A percentile compares a stretch with the other conserved stretches of the same genome.
These are phyloP conservation scores for Apantesis nais DNA, from an alignment of 2,888 invertebrate species.

Conservation along the genomic window DNA sequence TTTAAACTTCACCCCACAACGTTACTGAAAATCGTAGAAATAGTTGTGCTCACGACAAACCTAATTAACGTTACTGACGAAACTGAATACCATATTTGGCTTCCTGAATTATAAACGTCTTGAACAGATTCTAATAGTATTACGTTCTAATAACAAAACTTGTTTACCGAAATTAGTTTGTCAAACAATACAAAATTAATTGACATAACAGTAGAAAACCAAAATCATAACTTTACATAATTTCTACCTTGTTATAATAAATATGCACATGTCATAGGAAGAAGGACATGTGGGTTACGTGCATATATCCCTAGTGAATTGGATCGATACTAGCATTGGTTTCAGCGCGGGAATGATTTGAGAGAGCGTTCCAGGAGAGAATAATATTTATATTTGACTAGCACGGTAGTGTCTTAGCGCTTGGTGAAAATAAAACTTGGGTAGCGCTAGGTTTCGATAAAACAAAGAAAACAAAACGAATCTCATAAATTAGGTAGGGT, in stretches of 20 bases:
- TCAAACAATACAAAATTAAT: constrained; percentile 5
- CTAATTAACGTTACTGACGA: constrained; percentile 1
- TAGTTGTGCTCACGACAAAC: neutral
- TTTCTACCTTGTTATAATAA: neutral
- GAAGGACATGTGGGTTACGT: neutral
- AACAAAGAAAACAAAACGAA: neutral
- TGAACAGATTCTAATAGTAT: neutral
- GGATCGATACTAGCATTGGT: neutral
- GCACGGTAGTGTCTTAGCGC: neutral
- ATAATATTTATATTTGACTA: neutral
- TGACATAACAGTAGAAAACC: neutral
- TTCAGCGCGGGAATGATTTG: neutral
- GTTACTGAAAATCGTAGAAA: neutral
- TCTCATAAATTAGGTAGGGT: no score
- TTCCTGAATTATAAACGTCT: neutral
- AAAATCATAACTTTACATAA: neutral
- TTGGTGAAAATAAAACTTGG: neutral
- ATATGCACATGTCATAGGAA: neutral
- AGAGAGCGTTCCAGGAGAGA: neutral
- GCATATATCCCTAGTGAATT: neutral
- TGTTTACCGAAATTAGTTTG: constrained; percentile 6
- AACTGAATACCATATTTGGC: neutral
- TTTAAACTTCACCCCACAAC: neutral
- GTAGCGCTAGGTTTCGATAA: neutral
- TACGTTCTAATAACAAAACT: neutral